Evolutionary conservation across 2,888 invertebrate genomes (phyloP), one percentile per base, ranked within the genome.

Genomic region (Ophion costatus): DNA sequence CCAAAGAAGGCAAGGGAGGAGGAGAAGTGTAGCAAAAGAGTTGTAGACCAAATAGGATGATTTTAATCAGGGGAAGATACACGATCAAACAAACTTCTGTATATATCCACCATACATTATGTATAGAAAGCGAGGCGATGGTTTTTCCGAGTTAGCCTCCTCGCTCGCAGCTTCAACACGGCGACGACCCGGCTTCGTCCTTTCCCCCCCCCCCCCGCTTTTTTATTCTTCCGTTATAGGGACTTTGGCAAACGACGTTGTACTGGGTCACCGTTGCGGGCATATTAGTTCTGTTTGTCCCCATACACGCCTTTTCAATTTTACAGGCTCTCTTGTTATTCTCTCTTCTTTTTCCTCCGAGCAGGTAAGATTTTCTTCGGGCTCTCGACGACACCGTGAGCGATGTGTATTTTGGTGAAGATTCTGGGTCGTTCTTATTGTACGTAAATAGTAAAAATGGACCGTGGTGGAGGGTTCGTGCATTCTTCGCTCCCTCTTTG

Each of bases 201-300:
- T 71, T 66, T 71, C 73, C 64, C 17, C 42, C 20, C 59, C 64
- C 73, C 64, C 17, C 42, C 20, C 59, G 38, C 45, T 14, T 42
- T 67, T 59, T 67, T 57, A 24, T 63, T 71, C 76, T 81, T 71
- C 22, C 20, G 20, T 59, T 66, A n/a, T 59, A 29, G 38, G 22
- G 22, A 22, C 61, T 22, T 20, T 0, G 20, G 51, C 29, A 17
- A n/a, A 64, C 24, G 75, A 51, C 24, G 24, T 56, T 57, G 42
- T 59, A 73, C 59, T 67, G 81, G 69, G 81, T 76, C 81, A 75
- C 63, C 66, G 66, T 61, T 61, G 80, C 74, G 70, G 64, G 70
- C 51, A 76, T 70, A 70, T 76, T 76, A 63, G 76, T 76, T 70
- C 75, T 76, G 38, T 75, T 75, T 22, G 61, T 75, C 59, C 70